These are phyloP conservation scores for Bufo bufo DNA, from an alignment of 2,113 vertebrate species.

Conservation along the genomic window DNA sequence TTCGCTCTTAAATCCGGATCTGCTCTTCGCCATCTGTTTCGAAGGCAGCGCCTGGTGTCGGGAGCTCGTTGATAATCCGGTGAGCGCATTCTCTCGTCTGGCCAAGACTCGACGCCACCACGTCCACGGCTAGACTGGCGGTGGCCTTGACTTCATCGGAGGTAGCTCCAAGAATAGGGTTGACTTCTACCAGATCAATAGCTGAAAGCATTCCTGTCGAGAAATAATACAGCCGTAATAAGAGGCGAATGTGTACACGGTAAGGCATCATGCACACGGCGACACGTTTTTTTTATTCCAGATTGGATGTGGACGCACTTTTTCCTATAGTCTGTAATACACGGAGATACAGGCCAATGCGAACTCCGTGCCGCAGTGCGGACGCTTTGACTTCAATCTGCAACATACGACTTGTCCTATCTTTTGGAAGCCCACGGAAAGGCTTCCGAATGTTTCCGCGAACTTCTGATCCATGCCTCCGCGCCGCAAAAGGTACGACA, in stretches of 20 bases:
- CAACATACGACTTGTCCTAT: too few species aligned
- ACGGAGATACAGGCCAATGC: too few species aligned
- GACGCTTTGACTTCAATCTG: too few species aligned
- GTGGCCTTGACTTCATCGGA: conserved; percentile 85
- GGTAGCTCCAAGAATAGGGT: conserved; percentile 82
- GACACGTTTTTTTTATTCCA: too few species aligned
- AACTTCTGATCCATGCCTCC: too few species aligned
- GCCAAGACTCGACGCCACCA: conserved; percentile 89
- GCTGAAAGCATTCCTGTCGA: conserved; percentile 88
- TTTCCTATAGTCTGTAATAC: too few species aligned
- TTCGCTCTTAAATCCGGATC: conserved; percentile 72
- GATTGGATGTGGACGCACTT: too few species aligned
- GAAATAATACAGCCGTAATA: not conserved
- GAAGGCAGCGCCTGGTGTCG: conserved; percentile 81
- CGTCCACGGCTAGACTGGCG: conserved; percentile 83
- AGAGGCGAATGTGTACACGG: not conserved
- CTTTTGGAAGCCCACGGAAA: too few species aligned
- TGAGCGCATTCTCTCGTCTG: conserved; percentile 89
- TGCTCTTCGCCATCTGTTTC: conserved; percentile 73
- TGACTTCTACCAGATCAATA: conserved; percentile 95
- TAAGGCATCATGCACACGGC: too few species aligned
- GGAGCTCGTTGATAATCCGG: conserved; percentile 75
- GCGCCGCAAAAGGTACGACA: too few species aligned
- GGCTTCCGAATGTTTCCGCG: too few species aligned
- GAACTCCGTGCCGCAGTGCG: too few species aligned